Percentiles rank a stretch among this genome's conserved stretches.
phyloP scores from a whole-genome alignment of 2,797 vertebrate species.

The Chiloscyllium punctatum region DNA sequence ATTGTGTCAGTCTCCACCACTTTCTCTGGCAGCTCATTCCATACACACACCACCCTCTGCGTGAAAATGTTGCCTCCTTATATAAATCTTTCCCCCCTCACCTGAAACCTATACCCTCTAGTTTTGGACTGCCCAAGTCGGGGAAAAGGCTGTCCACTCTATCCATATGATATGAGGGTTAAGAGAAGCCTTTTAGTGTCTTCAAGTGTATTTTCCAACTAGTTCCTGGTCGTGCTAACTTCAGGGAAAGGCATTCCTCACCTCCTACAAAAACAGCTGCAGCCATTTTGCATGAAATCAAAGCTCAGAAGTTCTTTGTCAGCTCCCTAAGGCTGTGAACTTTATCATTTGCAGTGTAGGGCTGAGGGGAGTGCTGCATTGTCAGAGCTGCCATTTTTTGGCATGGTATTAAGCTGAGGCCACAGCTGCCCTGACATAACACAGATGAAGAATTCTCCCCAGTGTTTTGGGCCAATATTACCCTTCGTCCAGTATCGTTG shows the following conservation, averaged over 20 bases:
- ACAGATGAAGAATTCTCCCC: not conserved
- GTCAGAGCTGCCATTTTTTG: not conserved
- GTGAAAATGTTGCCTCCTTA: no score
- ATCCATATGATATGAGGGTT: not conserved
- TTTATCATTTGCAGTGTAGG: not conserved
- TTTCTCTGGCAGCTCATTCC: no score
- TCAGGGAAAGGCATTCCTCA: not conserved
- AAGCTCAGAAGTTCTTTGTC: not conserved
- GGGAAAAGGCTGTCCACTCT: no score
- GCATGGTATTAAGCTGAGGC: not conserved
- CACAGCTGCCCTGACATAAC: not conserved
- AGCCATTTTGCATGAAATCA: not conserved
- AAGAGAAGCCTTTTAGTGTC: not conserved
- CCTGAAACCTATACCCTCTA: no score
- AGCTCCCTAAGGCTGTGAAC: not conserved
- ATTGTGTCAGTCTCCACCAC: no score
- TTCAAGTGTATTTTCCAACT: not conserved
- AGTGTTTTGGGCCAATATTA: not conserved
- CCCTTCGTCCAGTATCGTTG: not conserved
- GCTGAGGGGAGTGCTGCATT: not conserved
- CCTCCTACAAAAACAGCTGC: not conserved
- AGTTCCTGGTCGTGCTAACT: not conserved
- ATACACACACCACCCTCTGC: no score
- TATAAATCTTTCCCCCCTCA: no score
- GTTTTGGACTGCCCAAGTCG: no score